A percentile compares a stretch with the other conserved stretches of the same genome.
Conservation (phyloP, 2,113 vertebrate genomes). For the Campylomormyrus numenius region DNA sequence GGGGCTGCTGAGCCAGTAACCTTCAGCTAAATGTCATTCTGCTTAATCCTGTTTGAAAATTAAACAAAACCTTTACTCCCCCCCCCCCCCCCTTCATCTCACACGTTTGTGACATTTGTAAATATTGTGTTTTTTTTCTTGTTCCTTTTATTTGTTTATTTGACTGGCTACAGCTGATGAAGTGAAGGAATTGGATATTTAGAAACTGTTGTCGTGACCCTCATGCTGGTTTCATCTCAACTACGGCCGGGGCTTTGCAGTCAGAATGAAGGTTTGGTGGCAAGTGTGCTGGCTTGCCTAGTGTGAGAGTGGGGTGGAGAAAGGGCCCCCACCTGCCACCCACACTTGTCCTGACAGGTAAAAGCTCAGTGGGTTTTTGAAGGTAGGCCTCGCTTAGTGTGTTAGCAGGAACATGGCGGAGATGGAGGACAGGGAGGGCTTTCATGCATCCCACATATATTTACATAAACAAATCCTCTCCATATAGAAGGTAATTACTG, state of each 20-base stretch:
- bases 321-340: neutral
- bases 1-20: constrained; percentile 60
- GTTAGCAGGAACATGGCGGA: constrained; percentile 30
- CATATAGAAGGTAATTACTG: constrained; percentile 50
- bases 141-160: constrained; percentile 43
- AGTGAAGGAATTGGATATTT: constrained; percentile 28
- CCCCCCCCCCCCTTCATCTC: constrained; percentile 47
- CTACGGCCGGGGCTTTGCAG: neutral
- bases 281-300: neutral
- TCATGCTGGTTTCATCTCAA: constrained; percentile 10
- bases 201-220: neutral
- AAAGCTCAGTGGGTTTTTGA: constrained; percentile 36
- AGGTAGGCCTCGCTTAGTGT: constrained; percentile 26
- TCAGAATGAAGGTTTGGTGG: neutral
- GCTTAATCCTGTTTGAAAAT: constrained; percentile 81
- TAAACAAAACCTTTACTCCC: constrained; percentile 68
- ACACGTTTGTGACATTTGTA: constrained; percentile 59
- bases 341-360: constrained; percentile 30
- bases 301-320: neutral
- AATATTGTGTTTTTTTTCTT: constrained; percentile 51
- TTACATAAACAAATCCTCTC: constrained; percentile 53
- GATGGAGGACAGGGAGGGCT: constrained; percentile 34
- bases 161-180: constrained; percentile 36
- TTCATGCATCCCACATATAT: constrained; percentile 45
- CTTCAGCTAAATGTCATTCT: constrained; percentile 80